A percentile compares a stretch with the other conserved stretches of the same genome.
These are phyloP conservation scores for Parazoanthus darwini DNA, from an alignment of 92 coral and sea anemone species.

Conservation along the genomic window DNA sequence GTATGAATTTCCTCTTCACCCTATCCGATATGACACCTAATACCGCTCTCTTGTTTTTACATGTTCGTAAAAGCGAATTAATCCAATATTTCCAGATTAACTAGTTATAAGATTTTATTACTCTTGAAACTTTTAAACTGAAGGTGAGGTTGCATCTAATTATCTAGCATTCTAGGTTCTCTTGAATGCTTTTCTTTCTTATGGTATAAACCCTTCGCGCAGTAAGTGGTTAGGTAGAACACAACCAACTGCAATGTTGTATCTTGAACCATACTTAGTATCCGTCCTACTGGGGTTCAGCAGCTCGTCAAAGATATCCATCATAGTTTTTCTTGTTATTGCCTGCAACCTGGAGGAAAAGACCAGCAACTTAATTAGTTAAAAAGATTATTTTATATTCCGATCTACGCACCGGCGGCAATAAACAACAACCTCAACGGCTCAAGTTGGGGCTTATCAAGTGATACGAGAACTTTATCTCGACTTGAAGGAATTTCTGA, in stretches of 20 bases:
- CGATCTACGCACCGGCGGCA: not conserved
- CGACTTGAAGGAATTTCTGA: too few relatives aligned
- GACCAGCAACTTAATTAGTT: not conserved
- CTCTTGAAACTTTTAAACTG: too few relatives aligned
- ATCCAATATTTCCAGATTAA: too few relatives aligned
- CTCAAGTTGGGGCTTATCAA: too few relatives aligned
- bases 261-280: constrained; percentile 61
- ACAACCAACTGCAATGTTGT: not conserved
- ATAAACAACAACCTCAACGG: too few relatives aligned
- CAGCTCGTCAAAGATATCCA: constrained; percentile 85
- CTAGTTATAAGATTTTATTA: too few relatives aligned
- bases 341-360: constrained; percentile 61
- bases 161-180: not conserved
- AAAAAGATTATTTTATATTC: not conserved
- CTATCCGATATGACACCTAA: too few relatives aligned
- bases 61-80: too few relatives aligned
- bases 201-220: too few relatives aligned
- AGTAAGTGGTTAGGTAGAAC: not conserved
- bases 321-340: constrained; percentile 60
- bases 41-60: too few relatives aligned
- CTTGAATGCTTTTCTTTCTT: not conserved
- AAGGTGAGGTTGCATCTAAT: too few relatives aligned
- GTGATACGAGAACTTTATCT: not conserved
- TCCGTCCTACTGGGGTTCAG: constrained; percentile 75
- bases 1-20: too few relatives aligned